Evolutionary conservation across 2,888 invertebrate genomes (phyloP), one percentile per base, ranked within the genome.

Genomic region (Agrochola circellaris): DNA sequence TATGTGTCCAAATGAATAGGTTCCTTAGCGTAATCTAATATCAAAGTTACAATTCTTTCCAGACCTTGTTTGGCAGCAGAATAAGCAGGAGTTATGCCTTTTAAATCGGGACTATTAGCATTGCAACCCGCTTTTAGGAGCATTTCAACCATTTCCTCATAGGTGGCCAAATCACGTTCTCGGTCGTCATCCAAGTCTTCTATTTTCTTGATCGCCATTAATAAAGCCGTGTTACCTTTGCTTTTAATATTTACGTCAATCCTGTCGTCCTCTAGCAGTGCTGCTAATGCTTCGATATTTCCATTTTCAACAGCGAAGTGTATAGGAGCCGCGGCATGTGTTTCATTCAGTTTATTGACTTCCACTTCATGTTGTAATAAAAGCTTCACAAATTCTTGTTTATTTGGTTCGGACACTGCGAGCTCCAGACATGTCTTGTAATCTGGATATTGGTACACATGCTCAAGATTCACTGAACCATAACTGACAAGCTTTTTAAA

Each of bases 241-340:
- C 94, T 96, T 87, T 95, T 95, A 26, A 96, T 90, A 87, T 97
- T 97, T 0, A 97, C 94, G 81, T 97, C 95, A 66, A 96, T 96
- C 79, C 94, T 91, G 38, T 95, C 94, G 78, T 96, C 94, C 66
- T 96, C 95, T 45, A 97, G 85, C 26, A 97, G 90, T 1, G 92
- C 91, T 81, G 93, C 91, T 64, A 98, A 88, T 15, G 96, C 96
- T 62, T 96, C 95, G 8, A 94, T 90, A 81, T 97, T 96, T 34
- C 97, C 97, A 68, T 94, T 95, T 89, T 97, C 97, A 0, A 97
- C 96, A 6, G 98, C 97, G 80, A 97, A 97, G 92, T 98, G 98
- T 82, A 98, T 95, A 0, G 98, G 97, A n/a, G 97, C 97, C 82
- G 97, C 97, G 26, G 97, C 95, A 73, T 97, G 96, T 4, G 95